These are phyloP conservation scores for Sinella curviseta DNA, from an alignment of 1,140 invertebrate genomes.

Conservation along the genomic window DNA sequence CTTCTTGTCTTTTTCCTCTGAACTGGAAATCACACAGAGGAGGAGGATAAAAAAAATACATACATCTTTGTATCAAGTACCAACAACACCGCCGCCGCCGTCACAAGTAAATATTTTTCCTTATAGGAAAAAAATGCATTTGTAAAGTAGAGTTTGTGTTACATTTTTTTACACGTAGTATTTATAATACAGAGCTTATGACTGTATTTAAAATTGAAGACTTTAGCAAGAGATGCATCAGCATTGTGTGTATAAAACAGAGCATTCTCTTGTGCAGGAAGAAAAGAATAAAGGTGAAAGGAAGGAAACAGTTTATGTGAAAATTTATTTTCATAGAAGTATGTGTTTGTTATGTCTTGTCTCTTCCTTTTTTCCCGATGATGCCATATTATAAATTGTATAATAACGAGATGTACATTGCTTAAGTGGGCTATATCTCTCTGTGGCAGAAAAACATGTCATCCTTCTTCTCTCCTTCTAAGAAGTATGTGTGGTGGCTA, in stretches of 20 bases:
- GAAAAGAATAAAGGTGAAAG: not conserved
- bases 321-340: not conserved
- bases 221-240: too few species aligned
- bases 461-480: not conserved
- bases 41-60: too few species aligned
- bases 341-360: not conserved
- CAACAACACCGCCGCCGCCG: too few species aligned
- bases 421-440: not conserved
- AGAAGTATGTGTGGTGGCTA: not conserved
- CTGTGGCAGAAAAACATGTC: not conserved
- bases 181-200: too few species aligned
- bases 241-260: not conserved
- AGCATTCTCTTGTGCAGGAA: not conserved
- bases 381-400: too few species aligned
- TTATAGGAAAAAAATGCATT: not conserved
- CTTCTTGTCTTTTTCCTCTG: not conserved
- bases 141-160: not conserved
- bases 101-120: not conserved
- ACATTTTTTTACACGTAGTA: not conserved
- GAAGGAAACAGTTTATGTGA: not conserved
- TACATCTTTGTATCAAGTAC: too few species aligned
- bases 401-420: not conserved
- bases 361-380: too few species aligned
- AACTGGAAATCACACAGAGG: too few species aligned
- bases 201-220: too few species aligned